These are phyloP conservation scores for Brachirus orientalis DNA, from an alignment of 2,113 vertebrate species.

Conservation along the genomic window DNA sequence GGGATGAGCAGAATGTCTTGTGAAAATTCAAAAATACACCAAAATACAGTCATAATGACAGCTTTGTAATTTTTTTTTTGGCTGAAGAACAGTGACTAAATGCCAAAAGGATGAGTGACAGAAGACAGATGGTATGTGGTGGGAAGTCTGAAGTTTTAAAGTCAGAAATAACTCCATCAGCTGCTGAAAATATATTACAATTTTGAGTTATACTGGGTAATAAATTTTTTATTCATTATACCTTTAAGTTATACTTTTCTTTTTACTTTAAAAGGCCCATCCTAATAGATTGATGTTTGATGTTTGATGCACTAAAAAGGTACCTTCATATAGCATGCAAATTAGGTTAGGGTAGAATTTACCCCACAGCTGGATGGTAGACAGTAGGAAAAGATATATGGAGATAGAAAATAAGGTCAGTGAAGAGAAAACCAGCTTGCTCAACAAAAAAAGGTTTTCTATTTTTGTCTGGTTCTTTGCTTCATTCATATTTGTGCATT, in stretches of 20 bases:
- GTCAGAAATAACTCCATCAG: conserved; percentile 48
- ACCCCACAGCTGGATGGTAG: conserved; percentile 13
- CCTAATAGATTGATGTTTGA: conserved; percentile 39
- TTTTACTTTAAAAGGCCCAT: conserved; percentile 23
- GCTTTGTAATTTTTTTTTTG: conserved; percentile 21
- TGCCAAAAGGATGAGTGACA: conserved; percentile 44
- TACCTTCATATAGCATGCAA: conserved; percentile 34
- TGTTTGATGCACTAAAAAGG: conserved; percentile 36
- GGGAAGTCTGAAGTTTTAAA: conserved; percentile 34
- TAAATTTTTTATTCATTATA: conserved; percentile 54
- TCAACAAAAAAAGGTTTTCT: conserved; percentile 26
- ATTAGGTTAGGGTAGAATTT: conserved; percentile 25
- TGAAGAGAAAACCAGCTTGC: conserved; percentile 3
- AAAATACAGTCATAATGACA: conserved; percentile 39
- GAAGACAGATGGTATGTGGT: conserved; percentile 43
- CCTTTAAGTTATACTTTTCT: conserved; percentile 50
- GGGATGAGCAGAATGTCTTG: neutral
- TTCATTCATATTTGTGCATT: conserved; percentile 20
- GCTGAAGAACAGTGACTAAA: conserved; percentile 49
- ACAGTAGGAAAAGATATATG: neutral
- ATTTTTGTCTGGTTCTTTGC: conserved; percentile 9
- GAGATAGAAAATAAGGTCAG: neutral
- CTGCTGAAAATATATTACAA: conserved; percentile 42
- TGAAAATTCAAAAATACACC: conserved; percentile 33
- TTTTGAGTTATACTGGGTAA: conserved; percentile 42